These are phyloP conservation scores for Pomacea canaliculata DNA, from an alignment of 2,888 invertebrate genomes.

Conservation along the genomic window DNA sequence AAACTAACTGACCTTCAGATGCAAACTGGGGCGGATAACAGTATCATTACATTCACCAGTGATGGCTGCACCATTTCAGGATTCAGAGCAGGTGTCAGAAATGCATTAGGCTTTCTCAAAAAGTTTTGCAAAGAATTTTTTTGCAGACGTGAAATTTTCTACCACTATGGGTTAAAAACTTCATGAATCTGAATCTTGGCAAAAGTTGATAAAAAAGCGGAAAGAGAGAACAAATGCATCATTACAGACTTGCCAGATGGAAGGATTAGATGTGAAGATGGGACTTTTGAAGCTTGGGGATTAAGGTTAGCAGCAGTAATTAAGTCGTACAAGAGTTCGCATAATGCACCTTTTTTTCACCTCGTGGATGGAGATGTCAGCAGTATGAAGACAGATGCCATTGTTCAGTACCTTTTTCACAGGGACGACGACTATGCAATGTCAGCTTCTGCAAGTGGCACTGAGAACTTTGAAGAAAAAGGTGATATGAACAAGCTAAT, in stretches of 20 bases:
- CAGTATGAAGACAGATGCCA: slow-evolving; percentile 18
- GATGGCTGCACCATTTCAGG: neutral
- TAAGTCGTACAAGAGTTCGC: neutral
- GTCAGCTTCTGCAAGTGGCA: too few relatives aligned
- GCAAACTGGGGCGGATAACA: slow-evolving; percentile 4
- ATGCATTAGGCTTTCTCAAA: neutral
- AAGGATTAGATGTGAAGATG: slow-evolving; percentile 3
- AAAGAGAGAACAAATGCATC: neutral
- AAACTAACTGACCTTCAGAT: neutral
- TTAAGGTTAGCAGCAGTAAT: slow-evolving; percentile 9
- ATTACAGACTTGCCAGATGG: slow-evolving; percentile 13
- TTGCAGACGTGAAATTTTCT: slow-evolving; percentile 12
- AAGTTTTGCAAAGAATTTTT: neutral
- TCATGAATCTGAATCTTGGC: neutral
- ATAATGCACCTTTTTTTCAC: neutral
- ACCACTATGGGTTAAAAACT: neutral
- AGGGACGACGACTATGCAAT: too few relatives aligned
- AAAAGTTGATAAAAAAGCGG: neutral
- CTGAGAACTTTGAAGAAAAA: too few relatives aligned
- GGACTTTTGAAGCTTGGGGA: slow-evolving; percentile 9
- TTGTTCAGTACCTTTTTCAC: neutral
- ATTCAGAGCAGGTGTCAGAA: slow-evolving; percentile 8
- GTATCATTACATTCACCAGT: neutral
- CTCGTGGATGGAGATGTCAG: slow-evolving; percentile 6
- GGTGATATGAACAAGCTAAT: too few relatives aligned